These are phyloP conservation scores for Protomyctophum bolini DNA, from an alignment of 2,113 vertebrate species.

Conservation along the genomic window DNA sequence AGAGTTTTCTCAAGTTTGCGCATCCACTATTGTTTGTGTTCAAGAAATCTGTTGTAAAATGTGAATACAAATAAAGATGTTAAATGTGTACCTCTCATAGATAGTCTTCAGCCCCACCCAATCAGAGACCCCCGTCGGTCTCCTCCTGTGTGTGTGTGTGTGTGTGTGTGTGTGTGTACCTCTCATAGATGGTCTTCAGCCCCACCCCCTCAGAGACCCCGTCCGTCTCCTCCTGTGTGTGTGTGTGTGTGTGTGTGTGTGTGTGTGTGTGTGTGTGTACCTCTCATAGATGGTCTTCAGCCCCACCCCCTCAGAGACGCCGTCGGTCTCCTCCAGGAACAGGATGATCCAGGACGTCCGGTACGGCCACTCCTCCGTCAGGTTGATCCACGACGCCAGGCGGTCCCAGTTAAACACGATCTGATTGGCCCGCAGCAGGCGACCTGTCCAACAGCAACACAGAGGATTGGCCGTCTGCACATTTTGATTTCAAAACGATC, in stretches of 20 bases:
- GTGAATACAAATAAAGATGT: no score
- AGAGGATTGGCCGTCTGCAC: not conserved
- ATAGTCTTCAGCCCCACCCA: no score
- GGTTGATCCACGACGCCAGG: slow-evolving; percentile 97
- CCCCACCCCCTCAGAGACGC: slow-evolving; percentile 88
- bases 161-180: not conserved
- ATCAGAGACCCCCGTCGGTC: no score
- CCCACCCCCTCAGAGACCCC: no score
- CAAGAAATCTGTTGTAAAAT: no score
- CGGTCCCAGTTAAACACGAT: slow-evolving; percentile 97
- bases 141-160: no score
- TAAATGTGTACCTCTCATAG: no score
- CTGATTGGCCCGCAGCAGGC: slow-evolving; percentile 95
- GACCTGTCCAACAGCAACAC: slow-evolving; percentile 74
- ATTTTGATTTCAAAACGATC: no score
- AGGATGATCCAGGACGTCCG: slow-evolving; percentile 97
- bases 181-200: not conserved
- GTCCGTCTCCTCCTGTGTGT: no score
- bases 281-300: slow-evolving; percentile 96
- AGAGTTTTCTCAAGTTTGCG: no score
- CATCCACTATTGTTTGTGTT: no score
- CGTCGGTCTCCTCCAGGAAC: slow-evolving; percentile 93
- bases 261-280: slow-evolving; percentile 67
- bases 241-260: slow-evolving; percentile 9
- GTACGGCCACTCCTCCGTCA: slow-evolving; percentile 98